Base-by-base conservation (phyloP, 2,888 invertebrate species). In the Osmoderma eremita region DNA sequence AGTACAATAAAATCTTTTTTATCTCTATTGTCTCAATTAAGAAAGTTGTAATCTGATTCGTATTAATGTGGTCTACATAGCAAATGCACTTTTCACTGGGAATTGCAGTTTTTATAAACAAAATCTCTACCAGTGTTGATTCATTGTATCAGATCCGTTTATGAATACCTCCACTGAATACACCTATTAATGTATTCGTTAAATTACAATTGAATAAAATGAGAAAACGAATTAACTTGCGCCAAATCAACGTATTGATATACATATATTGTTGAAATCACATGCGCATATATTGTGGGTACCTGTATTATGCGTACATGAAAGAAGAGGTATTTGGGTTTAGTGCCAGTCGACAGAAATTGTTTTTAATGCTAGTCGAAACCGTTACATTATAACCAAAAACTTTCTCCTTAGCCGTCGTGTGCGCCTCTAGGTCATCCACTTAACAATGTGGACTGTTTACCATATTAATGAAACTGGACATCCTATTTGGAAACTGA, bases 341-440 rank as follows among this genome's bases (percentile, higher is more conserved):
- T 61, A 61, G 58, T 61, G 58, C 45, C 58, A 45, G 58, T 30
- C 58, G 45, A 61, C 58, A 63, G 63, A 50, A 51, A 63, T 63
- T 51, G 63, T 63, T 53, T 64, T 50, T 64, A 54, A 67, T 64
- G 67, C 65, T 51, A 69, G 36, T 65, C 61, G 62, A 53, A 67
- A 67, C 69, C 70, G 71, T 71, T 71, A 70, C 56, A 48, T 63
- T 63, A 69, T 67, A 64, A 56, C 67, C 64, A 70, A 69, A 61
- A 71, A 71, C 71, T 71, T 71, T 71, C 71, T 71, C 71, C 67
- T 48, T 39, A 51, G 61, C 67, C 58, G 67, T 68, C 63, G 8
- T 30, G 30, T 54, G 39, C 36, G 48, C 65, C 63, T 70, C 63
- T 63, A 65, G 67, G 67, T 67, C 61, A 65, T 69, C 63, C 68